These are phyloP conservation scores for Cyrtonyx montezumae DNA, from an alignment of 2,113 vertebrate genomes.

Conservation along the genomic window DNA sequence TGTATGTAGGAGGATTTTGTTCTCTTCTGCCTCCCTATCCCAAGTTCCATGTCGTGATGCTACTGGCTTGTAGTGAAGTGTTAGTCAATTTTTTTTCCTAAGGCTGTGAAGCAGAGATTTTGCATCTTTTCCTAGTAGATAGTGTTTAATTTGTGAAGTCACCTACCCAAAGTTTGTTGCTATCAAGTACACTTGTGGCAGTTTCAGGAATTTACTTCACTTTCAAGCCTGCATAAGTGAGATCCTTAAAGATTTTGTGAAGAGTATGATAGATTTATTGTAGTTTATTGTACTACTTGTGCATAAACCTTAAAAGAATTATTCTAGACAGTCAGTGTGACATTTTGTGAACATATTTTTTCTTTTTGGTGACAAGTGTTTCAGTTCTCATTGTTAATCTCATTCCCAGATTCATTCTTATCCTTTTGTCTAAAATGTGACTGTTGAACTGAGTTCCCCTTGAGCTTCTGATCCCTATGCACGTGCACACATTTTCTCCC, in stretches of 20 bases:
- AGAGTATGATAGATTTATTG: neutral
- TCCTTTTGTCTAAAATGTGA: slow-evolving; percentile 62
- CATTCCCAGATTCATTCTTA: slow-evolving; percentile 40
- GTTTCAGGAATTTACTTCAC: neutral
- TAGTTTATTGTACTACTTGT: neutral
- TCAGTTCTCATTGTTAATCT: slow-evolving; percentile 49
- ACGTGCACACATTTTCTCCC: neutral
- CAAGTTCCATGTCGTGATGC: neutral
- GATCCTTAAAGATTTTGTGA: neutral
- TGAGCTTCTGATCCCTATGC: neutral
- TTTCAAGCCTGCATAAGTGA: neutral
- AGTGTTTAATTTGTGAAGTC: neutral
- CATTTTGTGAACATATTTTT: slow-evolving; percentile 24
- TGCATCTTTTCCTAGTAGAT: neutral
- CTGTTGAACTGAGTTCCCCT: neutral
- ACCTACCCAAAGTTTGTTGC: neutral
- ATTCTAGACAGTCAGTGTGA: neutral
- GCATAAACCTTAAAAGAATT: neutral
- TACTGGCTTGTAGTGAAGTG: neutral
- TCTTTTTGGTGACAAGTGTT: neutral
- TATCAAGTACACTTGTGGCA: neutral
- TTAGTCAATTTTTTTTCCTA: neutral
- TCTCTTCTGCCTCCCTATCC: neutral
- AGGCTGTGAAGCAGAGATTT: neutral
- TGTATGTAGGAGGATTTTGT: neutral